phyloP scores from a whole-genome alignment of 2,797 vertebrate genomes.

The Centropyge bicolor region DNA sequence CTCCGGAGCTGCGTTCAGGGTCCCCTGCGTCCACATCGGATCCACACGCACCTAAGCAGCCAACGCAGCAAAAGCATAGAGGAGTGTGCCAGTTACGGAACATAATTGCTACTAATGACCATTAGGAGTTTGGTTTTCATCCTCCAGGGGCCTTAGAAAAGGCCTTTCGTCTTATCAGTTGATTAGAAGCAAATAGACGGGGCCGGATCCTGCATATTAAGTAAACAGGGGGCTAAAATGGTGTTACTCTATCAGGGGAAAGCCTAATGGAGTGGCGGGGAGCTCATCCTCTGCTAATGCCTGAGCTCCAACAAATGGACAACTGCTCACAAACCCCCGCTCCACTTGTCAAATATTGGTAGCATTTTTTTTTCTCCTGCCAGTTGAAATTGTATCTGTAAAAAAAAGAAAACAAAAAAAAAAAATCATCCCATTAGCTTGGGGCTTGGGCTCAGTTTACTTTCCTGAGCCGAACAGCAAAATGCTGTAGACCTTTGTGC shows the following conservation, averaged over 20 bases:
- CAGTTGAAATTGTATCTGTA: constrained; percentile 31
- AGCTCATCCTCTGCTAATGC: constrained; percentile 80
- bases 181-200: constrained; percentile 87
- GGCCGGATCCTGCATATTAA: constrained; percentile 86
- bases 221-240: constrained; percentile 82
- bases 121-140: constrained; percentile 87
- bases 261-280: constrained; percentile 79
- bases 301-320: constrained; percentile 63
- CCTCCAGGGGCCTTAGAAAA: constrained; percentile 82
- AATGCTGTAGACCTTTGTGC: constrained; percentile 57
- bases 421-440: constrained; percentile 17
- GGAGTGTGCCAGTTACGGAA: constrained; percentile 80
- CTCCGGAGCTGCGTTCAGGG: constrained; percentile 50
- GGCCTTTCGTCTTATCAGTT: constrained; percentile 87
- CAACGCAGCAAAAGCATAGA: constrained; percentile 66
- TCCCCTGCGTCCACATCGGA: constrained; percentile 53
- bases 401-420: constrained; percentile 6
- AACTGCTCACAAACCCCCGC: constrained; percentile 42
- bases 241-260: constrained; percentile 79
- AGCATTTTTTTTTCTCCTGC: constrained; percentile 7
- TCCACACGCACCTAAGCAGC: constrained; percentile 52
- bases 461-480: constrained; percentile 46
- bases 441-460: constrained; percentile 44
- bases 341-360: constrained; percentile 56
- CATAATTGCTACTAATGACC: constrained; percentile 90